Conservation (phyloP, 2,113 vertebrate species). For the Cynopterus brachyotis region DNA sequence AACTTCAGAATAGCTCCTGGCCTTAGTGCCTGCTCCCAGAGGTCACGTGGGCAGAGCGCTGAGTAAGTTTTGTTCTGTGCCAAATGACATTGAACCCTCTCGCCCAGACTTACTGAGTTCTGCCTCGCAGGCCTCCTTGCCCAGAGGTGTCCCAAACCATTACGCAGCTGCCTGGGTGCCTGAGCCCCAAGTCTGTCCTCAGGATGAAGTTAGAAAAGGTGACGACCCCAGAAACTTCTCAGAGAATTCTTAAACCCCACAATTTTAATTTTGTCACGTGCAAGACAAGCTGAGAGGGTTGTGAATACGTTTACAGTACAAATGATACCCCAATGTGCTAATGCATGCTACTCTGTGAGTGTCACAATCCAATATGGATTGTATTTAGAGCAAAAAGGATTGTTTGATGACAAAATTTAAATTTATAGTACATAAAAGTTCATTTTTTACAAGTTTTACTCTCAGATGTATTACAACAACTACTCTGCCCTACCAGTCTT, state of each 20-base stretch:
- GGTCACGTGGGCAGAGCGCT: neutral
- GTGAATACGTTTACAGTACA: neutral
- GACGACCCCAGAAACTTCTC: neutral
- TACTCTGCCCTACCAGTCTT: neutral
- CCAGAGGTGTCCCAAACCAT: neutral
- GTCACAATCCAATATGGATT: constrained; percentile 42
- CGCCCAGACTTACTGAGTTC: neutral
- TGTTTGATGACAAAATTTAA: constrained; percentile 62
- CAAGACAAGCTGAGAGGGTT: neutral
- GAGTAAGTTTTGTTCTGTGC: neutral
- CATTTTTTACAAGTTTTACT: constrained; percentile 41
- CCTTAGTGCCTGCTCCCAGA: neutral
- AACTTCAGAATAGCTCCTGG: neutral
- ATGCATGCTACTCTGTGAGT: neutral
- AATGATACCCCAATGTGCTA: neutral
- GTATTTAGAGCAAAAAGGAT: constrained; percentile 51
- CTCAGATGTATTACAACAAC: neutral
- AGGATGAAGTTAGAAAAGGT: neutral
- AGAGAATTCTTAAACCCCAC: neutral
- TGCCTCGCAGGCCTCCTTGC: neutral
- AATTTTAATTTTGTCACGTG: neutral
- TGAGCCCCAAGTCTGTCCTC: neutral
- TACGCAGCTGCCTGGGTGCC: neutral
- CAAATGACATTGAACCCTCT: neutral
- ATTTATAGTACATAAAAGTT: constrained; percentile 54